Evolutionary conservation across 2,888 invertebrate genomes (phyloP), one percentile per base, ranked within the genome.

Genomic region (Rhodophaea formosa): DNA sequence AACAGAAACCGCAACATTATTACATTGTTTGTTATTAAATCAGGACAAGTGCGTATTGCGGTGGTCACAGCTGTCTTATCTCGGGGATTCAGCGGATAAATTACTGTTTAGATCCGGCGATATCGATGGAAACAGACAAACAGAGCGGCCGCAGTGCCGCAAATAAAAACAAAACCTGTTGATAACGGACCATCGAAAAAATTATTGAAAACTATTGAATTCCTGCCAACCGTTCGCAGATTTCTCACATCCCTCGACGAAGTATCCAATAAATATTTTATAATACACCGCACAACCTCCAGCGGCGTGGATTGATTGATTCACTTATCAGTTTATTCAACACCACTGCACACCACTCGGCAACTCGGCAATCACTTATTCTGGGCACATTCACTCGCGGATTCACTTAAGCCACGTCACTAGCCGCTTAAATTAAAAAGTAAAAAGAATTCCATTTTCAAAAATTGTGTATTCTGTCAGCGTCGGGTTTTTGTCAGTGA

Each of bases 381-480:
- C 54, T 10, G 23, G 16, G 7, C 43, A 45, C 43, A 30, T 55
- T 15, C 32, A 55, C 6, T 32, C 17, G 16, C 54, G 44, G 30
- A 42, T 53, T 47, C 57, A 53, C 42, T 53, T 53, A n/a, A 57
- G 10, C 15, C 55, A 56, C 62, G 58, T 58, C 62, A 60, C 59
- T 51, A 30, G 55, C 57, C 32, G 32, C 14, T 32, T 15, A 32
- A 43, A 45, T 43, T 32, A 53, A 58, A 57, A 59, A 56, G 55
- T 56, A 49, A 29, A 55, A 56, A 59, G 47, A 51, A 47, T 62
- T 59, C 55, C 35, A 58, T 59, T 60, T 60, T 62, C 44, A 46
- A 51, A 53, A 30, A 46, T 53, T 47, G 49, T 16, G 54, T 14
- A 56, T 58, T 54, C 53, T 8, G 53, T 53, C 29, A 49, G 49